phyloP scores from a whole-genome alignment of 1,140 invertebrate species.

The Philaenus spumarius region DNA sequence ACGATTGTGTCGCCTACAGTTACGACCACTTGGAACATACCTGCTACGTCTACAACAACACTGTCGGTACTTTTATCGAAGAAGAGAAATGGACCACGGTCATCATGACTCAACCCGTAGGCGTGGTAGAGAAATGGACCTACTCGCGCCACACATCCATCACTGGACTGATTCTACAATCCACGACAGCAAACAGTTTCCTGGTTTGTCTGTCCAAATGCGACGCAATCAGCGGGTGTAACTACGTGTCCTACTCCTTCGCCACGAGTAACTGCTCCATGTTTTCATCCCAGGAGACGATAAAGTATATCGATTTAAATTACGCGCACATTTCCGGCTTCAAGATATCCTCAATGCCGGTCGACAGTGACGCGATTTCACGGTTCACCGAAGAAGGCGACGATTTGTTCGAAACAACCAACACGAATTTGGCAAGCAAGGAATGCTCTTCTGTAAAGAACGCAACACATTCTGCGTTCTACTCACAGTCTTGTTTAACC shows the following conservation, averaged over 20 bases:
- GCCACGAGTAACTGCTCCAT: neutral
- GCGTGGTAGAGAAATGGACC: slow-evolving; percentile 9
- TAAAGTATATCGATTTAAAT: slow-evolving; percentile 8
- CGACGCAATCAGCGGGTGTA: neutral
- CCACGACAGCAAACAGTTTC: neutral
- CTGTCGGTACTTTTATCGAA: slow-evolving; percentile 1
- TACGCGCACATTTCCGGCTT: slow-evolving; percentile 3
- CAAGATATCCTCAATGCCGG: slow-evolving; percentile 3
- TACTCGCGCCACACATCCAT: slow-evolving; percentile 14
- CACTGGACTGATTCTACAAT: neutral
- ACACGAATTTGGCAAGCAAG: neutral
- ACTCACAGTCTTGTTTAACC: slow-evolving; percentile 7
- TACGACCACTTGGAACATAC: slow-evolving; percentile 5
- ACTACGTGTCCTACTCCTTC: slow-evolving; percentile 4
- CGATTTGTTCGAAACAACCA: neutral
- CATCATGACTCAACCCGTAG: slow-evolving; percentile 15
- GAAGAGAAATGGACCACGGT: slow-evolving; percentile 15
- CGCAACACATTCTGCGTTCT: slow-evolving; percentile 1
- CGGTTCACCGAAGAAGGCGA: neutral
- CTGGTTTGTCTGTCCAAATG: slow-evolving; percentile 9
- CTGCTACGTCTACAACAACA: slow-evolving; percentile 12
- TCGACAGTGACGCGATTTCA: neutral
- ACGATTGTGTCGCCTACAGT: slow-evolving; percentile 14
- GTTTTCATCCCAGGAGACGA: neutral
- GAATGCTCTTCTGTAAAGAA: slow-evolving; percentile 6